phyloP scores from a whole-genome alignment of 2,797 vertebrate genomes.

The Syngnathus rostellatus region DNA sequence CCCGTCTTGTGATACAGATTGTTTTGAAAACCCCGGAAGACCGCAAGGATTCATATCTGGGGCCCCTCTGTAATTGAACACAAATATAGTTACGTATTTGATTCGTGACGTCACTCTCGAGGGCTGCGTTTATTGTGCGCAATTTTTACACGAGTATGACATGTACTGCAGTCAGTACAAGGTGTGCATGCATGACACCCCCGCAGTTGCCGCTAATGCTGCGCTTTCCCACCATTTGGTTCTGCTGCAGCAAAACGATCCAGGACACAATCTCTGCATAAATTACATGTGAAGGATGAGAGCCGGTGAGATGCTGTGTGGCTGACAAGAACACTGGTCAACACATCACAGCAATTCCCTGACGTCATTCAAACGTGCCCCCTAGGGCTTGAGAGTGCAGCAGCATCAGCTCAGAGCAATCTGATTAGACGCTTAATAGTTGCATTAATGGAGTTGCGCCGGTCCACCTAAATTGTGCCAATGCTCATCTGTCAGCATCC shows the following conservation, averaged over 20 bases:
- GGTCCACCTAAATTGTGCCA: background rate
- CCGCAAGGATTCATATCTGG: constrained; percentile 4
- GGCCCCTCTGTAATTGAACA: constrained; percentile 16
- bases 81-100: background rate
- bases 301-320: no score
- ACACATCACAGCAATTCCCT: background rate
- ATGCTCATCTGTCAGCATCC: background rate
- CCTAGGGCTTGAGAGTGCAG: no score
- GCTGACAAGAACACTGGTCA: background rate
- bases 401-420: background rate
- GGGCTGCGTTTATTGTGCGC: background rate
- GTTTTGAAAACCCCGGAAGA: background rate
- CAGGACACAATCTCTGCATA: background rate
- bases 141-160: constrained; percentile 29
- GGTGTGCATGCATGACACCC: constrained; percentile 6
- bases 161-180: constrained; percentile 22
- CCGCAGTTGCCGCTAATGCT: background rate
- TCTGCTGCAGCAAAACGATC: background rate
- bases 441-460: background rate
- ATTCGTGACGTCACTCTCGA: background rate
- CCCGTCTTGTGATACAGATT: background rate
- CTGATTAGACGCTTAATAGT: no score
- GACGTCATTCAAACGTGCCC: no score
- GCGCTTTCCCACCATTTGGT: background rate
- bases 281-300: background rate